phyloP scores from a whole-genome alignment of 2,113 vertebrate species.

The Ptychochromis oligacanthus region DNA sequence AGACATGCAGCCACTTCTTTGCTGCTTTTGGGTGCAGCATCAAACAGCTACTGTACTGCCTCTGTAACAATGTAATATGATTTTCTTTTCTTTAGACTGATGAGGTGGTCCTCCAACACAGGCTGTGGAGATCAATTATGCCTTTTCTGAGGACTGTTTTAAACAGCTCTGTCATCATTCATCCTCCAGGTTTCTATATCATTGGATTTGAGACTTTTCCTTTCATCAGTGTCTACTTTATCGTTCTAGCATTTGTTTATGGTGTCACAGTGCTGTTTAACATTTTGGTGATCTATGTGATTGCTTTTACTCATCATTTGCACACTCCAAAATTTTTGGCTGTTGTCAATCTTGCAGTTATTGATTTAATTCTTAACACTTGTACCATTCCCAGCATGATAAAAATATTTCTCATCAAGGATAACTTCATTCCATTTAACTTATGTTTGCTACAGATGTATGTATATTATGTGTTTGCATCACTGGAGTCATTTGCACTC shows the following conservation, averaged over 20 bases:
- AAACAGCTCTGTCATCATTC: constrained; percentile 62
- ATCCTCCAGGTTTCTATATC: constrained; percentile 76
- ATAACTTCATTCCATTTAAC: constrained; percentile 71
- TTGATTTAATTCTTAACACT: constrained; percentile 65
- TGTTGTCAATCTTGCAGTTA: constrained; percentile 68
- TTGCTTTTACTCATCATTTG: constrained; percentile 51
- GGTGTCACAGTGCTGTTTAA: constrained; percentile 67
- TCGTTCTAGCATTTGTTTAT: constrained; percentile 70
- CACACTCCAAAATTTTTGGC: constrained; percentile 76
- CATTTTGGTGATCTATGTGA: constrained; percentile 59
- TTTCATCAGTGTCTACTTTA: constrained; percentile 57
- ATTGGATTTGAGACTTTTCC: constrained; percentile 55
- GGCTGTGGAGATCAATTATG: constrained; percentile 40
- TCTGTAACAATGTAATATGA: not conserved
- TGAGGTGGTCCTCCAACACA: not conserved
- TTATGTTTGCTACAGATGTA: constrained; percentile 71
- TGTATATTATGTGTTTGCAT: constrained; percentile 47
- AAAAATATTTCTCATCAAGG: constrained; percentile 59
- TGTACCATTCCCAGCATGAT: constrained; percentile 73
- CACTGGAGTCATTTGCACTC: constrained; percentile 66
- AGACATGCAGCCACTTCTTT: not conserved
- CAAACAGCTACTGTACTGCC: not conserved
- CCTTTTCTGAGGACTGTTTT: not conserved
- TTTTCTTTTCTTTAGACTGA: not conserved
- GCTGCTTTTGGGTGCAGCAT: not conserved